phyloP scores from a whole-genome alignment of 2,888 invertebrate genomes.

The Eupsilia transversa region DNA sequence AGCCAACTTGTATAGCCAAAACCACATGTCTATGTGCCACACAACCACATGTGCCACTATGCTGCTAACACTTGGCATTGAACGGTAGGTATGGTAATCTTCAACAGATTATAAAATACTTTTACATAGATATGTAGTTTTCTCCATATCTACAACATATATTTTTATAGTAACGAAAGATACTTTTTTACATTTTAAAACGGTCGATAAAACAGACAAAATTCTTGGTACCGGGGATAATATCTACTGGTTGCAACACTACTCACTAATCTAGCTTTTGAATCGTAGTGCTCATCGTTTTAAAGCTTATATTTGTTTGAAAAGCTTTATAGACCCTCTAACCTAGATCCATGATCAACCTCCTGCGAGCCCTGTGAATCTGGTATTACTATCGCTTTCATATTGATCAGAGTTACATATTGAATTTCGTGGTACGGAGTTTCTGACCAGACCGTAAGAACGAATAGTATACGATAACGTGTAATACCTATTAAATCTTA shows the following conservation, averaged over 20 bases:
- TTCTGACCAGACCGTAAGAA: no score
- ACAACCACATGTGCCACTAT: no score
- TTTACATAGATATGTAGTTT: no score
- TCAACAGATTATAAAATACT: no score
- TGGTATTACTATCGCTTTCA: neutral
- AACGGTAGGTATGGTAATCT: no score
- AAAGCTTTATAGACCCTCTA: neutral
- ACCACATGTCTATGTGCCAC: no score
- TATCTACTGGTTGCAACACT: neutral
- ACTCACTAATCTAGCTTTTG: neutral
- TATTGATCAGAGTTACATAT: slow-evolving; percentile 14
- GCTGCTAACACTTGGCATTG: no score
- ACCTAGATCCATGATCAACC: neutral
- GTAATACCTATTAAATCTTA: neutral
- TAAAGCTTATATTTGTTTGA: slow-evolving; percentile 1
- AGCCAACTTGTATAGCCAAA: no score
- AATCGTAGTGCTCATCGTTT: neutral
- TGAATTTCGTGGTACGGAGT: neutral
- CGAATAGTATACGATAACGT: neutral
- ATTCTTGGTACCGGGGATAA: neutral
- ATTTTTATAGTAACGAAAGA: neutral
- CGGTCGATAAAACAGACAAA: neutral
- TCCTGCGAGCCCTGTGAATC: neutral
- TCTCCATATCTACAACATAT: no score
- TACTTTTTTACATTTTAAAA: neutral